A percentile compares a stretch with the other conserved stretches of the same genome.
phyloP scores from a whole-genome alignment of 35 echinoderm and acorn worm species.

The Hemicentrotus pulcherrimus region DNA sequence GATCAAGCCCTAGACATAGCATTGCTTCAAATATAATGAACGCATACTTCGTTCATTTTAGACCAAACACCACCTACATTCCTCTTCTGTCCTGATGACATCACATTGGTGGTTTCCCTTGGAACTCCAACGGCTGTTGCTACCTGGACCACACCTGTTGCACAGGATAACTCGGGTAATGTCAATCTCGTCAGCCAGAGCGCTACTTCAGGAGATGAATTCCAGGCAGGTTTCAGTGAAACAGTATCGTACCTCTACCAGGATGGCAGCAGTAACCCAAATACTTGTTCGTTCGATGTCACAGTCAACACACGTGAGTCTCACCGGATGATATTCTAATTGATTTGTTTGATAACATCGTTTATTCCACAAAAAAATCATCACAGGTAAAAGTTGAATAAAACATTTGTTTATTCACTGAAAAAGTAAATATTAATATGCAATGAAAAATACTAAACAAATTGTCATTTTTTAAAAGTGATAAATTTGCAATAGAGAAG shows the following conservation, averaged over 20 bases:
- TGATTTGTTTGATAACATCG: no score
- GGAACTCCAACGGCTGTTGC: constrained; percentile 39
- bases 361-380: no score
- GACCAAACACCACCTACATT: constrained; percentile 51
- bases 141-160: constrained; percentile 59
- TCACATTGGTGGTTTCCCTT: constrained; percentile 52
- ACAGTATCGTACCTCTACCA: constrained; percentile 47
- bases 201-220: constrained; percentile 39
- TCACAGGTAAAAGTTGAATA: no score
- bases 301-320: constrained; percentile 51
- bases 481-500: no score
- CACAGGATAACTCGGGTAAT: constrained; percentile 65
- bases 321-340: not conserved
- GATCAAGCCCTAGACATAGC: no score
- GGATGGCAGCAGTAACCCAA: constrained; percentile 33
- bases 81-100: constrained; percentile 55
- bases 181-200: constrained; percentile 30
- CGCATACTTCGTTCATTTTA: not conserved
- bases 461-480: no score
- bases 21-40: not conserved
- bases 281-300: constrained; percentile 51
- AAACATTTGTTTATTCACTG: no score
- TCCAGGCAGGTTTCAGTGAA: constrained; percentile 35
- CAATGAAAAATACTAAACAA: no score
- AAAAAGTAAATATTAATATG: no score